A percentile compares a stretch with the other conserved stretches of the same genome.
phyloP scores from a whole-genome alignment of 2,888 invertebrate species.

The Drosophila leonis region DNA sequence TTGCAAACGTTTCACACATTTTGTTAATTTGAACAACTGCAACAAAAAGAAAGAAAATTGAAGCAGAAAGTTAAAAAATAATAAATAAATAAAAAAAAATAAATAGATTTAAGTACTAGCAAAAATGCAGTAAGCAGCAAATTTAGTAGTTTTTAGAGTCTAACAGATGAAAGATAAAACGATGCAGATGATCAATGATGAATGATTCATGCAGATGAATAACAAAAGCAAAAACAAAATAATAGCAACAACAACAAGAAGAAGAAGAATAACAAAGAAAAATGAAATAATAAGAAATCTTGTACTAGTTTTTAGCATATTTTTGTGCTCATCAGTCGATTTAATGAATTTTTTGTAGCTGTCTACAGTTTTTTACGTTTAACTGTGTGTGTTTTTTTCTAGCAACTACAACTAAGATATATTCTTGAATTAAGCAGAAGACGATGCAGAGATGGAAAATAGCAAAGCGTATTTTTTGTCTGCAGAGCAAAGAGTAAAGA shows the following conservation, averaged over 20 bases:
- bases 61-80: slow-evolving; percentile 15
- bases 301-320: slow-evolving; percentile 77
- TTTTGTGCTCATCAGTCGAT: slow-evolving; percentile 79
- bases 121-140: slow-evolving; percentile 50
- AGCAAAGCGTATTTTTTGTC: slow-evolving; percentile 60
- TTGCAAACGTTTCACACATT: slow-evolving; percentile 40
- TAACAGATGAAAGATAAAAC: slow-evolving; percentile 25
- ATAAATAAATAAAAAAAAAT: slow-evolving; percentile 22
- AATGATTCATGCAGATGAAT: slow-evolving; percentile 1
- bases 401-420: slow-evolving; percentile 44
- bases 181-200: not conserved
- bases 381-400: slow-evolving; percentile 64
- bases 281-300: slow-evolving; percentile 48
- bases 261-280: slow-evolving; percentile 9
- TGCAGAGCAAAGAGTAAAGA: slow-evolving; percentile 24
- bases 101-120: slow-evolving; percentile 51
- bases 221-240: slow-evolving; percentile 9
- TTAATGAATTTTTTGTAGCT: slow-evolving; percentile 76
- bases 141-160: slow-evolving; percentile 49
- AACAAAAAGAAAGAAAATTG: not conserved
- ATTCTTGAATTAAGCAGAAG: slow-evolving; percentile 30
- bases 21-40: slow-evolving; percentile 32
- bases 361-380: slow-evolving; percentile 76
- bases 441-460: slow-evolving; percentile 39
- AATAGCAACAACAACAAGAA: slow-evolving; percentile 7